Percentiles rank a stretch among this genome's conserved stretches.
These are phyloP conservation scores for Lepidurus couesii DNA, from an alignment of 1,140 invertebrate genomes.

Conservation along the genomic window DNA sequence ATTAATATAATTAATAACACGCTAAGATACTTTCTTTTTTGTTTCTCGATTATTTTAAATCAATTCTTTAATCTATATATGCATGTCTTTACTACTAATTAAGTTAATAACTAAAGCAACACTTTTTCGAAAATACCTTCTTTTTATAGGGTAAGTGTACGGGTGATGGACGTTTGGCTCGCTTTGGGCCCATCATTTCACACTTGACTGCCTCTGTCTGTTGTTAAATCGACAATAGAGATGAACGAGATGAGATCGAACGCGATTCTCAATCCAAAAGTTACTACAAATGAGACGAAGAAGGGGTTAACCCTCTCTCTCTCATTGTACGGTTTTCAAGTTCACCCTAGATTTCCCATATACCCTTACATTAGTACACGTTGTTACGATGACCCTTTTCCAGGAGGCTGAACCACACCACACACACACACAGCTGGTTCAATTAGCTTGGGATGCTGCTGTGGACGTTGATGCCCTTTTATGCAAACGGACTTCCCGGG, in stretches of 20 bases:
- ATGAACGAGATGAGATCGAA: too few species aligned
- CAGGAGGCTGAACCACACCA: conserved; percentile 6
- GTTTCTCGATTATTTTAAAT: too few species aligned
- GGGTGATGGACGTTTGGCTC: too few species aligned
- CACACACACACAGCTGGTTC: conserved; percentile 3
- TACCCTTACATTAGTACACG: background rate
- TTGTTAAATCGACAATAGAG: background rate
- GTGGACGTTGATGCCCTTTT: background rate
- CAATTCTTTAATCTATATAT: too few species aligned
- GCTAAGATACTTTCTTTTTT: too few species aligned
- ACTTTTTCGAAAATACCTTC: too few species aligned
- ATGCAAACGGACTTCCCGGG: conserved; percentile 20
- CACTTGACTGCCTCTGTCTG: background rate
- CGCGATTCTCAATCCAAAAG: too few species aligned
- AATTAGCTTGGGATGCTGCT: conserved; percentile 1
- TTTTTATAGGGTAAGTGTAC: too few species aligned
- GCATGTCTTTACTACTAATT: too few species aligned
- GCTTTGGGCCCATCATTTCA: background rate
- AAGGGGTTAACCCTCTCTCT: background rate
- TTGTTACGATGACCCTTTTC: conserved; percentile 13
- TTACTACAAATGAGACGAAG: background rate
- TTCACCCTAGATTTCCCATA: background rate
- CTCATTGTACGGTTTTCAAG: background rate
- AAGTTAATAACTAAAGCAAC: too few species aligned
- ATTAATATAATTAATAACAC: too few species aligned